phyloP scores from a whole-genome alignment of 2,113 vertebrate genomes.

The Osmerus eperlanus region DNA sequence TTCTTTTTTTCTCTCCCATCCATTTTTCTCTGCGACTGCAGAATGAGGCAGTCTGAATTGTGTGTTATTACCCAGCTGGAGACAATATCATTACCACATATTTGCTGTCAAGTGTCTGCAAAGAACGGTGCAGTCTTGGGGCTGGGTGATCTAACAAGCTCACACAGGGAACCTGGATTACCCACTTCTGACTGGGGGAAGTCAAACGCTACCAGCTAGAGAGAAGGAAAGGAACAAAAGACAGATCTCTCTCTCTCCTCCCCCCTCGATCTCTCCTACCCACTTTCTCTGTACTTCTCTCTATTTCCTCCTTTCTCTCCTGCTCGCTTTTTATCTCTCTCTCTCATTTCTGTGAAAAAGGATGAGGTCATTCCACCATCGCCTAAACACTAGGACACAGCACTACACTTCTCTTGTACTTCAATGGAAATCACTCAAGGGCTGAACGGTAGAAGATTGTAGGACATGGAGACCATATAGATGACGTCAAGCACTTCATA shows the following conservation, averaged over 20 bases:
- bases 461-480: slow-evolving; percentile 39
- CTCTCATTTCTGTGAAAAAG: slow-evolving; percentile 15
- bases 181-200: slow-evolving; percentile 77
- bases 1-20: slow-evolving; percentile 72
- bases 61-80: slow-evolving; percentile 85
- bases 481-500: slow-evolving; percentile 28
- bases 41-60: slow-evolving; percentile 79
- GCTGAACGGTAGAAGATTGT: slow-evolving; percentile 49
- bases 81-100: slow-evolving; percentile 86
- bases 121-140: slow-evolving; percentile 78
- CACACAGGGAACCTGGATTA: slow-evolving; percentile 79
- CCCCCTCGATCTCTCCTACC: slow-evolving; percentile 42
- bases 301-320: neutral
- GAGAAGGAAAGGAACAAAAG: slow-evolving; percentile 71
- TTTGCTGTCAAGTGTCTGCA: slow-evolving; percentile 84
- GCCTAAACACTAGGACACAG: slow-evolving; percentile 42
- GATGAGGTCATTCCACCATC: slow-evolving; percentile 61
- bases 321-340: neutral
- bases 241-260: slow-evolving; percentile 38
- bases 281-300: slow-evolving; percentile 6
- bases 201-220: slow-evolving; percentile 78
- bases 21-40: slow-evolving; percentile 69
- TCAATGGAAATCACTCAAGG: slow-evolving; percentile 64
- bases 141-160: slow-evolving; percentile 81
- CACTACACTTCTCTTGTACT: slow-evolving; percentile 45